phyloP scores from a whole-genome alignment of 2,888 invertebrate genomes.

The Crepidodera aurea region DNA sequence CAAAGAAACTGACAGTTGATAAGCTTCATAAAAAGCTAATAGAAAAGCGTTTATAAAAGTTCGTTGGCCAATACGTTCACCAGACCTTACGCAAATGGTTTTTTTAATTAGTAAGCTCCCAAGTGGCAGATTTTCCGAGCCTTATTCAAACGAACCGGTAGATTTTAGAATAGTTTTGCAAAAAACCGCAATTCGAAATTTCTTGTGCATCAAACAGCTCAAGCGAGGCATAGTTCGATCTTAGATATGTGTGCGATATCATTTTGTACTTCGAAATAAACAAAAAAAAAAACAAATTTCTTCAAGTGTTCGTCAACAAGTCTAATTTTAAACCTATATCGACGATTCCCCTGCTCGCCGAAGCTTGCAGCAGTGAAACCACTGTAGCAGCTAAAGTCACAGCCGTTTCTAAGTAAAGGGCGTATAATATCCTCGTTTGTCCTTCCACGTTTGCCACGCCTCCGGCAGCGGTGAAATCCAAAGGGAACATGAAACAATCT shows the following conservation, averaged over 20 bases:
- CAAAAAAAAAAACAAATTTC: neutral
- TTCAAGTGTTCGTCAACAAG: conserved; percentile 64
- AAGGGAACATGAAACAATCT: conserved; percentile 70
- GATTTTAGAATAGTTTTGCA: too few species aligned
- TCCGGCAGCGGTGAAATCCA: conserved; percentile 76
- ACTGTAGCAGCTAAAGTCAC: conserved; percentile 70
- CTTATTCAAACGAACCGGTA: too few species aligned
- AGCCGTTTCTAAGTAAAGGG: conserved; percentile 73
- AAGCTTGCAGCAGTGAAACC: conserved; percentile 67
- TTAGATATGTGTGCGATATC: conserved; percentile 22
- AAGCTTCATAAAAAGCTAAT: too few species aligned
- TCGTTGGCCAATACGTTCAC: too few species aligned
- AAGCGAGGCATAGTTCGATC: conserved; percentile 2
- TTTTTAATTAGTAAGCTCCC: too few species aligned
- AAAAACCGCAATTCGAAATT: neutral
- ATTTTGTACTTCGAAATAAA: conserved; percentile 17
- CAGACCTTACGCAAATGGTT: too few species aligned
- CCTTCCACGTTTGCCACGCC: conserved; percentile 70
- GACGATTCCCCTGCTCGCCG: conserved; percentile 66
- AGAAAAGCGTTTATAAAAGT: too few species aligned
- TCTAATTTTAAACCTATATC: conserved; percentile 66
- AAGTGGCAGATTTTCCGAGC: too few species aligned
- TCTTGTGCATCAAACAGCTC: neutral
- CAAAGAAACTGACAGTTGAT: too few species aligned
- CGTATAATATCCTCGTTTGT: conserved; percentile 69